Evolutionary conservation across 2,797 vertebrate species (phyloP).

Genomic region (Rhinatrema bivittatum): DNA sequence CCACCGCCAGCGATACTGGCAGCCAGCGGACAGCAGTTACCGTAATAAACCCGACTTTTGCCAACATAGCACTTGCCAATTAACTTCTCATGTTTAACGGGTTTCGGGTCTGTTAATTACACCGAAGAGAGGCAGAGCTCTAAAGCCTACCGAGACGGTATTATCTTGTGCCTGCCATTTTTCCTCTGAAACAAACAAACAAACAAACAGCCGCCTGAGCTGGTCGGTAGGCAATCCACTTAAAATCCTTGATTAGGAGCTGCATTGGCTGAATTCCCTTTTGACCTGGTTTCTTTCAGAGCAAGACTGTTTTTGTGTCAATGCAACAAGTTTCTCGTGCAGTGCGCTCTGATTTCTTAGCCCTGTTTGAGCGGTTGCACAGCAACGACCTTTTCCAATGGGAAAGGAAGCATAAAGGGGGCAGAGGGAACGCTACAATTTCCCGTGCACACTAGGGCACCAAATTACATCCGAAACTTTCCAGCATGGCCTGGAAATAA

Average conservation of each 20-base stretch:
- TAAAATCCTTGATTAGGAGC: not conserved
- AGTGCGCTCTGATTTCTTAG: constrained; percentile 30
- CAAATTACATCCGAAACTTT: constrained; percentile 35
- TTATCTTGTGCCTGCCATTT: no score
- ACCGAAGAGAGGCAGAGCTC: no score
- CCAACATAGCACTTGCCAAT: no score
- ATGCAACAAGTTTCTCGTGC: constrained; percentile 26
- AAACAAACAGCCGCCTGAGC: no score
- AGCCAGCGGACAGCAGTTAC: no score
- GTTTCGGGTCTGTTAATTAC: no score
- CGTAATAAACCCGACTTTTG: no score
- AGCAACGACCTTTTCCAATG: constrained; percentile 37
- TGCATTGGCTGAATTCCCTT: not conserved
- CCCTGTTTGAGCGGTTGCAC: constrained; percentile 38
- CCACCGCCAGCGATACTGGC: no score
- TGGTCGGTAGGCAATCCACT: no score
- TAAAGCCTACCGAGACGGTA: no score
- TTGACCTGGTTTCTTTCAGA: constrained; percentile 18
- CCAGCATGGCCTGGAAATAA: constrained; percentile 41
- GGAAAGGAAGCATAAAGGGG: constrained; percentile 34
- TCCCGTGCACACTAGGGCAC: constrained; percentile 32
- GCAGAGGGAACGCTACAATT: constrained; percentile 39
- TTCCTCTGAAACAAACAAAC: no score
- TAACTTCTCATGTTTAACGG: no score
- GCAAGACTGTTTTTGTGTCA: constrained; percentile 15